Percentiles rank a stretch among this genome's conserved stretches.
Conservation (phyloP, 30 jellyfish, hydroid and myxozoan genomes). For the Nemopilema nomurai region DNA sequence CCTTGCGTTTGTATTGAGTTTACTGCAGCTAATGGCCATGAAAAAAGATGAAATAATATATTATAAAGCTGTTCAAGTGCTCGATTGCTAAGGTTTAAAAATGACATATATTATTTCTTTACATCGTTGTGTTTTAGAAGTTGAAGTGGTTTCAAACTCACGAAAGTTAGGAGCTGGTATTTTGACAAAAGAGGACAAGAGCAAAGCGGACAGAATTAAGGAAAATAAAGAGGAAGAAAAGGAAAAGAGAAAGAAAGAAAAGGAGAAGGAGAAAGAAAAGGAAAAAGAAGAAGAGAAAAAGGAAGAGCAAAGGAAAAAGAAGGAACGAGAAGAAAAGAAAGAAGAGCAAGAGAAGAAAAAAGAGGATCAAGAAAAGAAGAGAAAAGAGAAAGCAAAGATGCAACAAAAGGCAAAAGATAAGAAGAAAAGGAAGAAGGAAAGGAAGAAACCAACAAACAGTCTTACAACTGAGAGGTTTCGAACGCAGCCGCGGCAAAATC, state of each 20-base stretch:
- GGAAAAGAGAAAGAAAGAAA: conserved; percentile 2
- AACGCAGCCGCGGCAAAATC: conserved; percentile 21
- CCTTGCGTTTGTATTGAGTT: too few species aligned
- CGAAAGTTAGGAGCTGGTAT: conserved; percentile 46
- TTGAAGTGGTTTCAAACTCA: conserved; percentile 25
- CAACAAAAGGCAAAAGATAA: neutral
- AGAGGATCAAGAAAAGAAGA: neutral
- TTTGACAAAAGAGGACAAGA: neutral
- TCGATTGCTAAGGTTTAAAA: too few species aligned
- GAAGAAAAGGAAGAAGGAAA: neutral
- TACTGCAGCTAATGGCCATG: too few species aligned
- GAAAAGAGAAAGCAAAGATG: conserved; percentile 1
- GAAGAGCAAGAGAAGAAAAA: neutral
- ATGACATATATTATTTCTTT: too few species aligned
- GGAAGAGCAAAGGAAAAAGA: neutral
- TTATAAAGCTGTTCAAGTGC: too few species aligned
- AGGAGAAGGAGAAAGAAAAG: neutral
- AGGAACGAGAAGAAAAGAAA: neutral
- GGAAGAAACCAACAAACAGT: neutral
- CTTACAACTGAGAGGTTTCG: neutral
- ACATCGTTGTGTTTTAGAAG: conserved; percentile 45
- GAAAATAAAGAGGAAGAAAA: neutral
- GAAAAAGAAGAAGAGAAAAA: neutral
- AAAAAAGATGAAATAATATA: too few species aligned
- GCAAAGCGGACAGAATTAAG: neutral